These are phyloP conservation scores for Heliopora coerulea DNA, from an alignment of 92 coral and sea anemone genomes.

Conservation along the genomic window DNA sequence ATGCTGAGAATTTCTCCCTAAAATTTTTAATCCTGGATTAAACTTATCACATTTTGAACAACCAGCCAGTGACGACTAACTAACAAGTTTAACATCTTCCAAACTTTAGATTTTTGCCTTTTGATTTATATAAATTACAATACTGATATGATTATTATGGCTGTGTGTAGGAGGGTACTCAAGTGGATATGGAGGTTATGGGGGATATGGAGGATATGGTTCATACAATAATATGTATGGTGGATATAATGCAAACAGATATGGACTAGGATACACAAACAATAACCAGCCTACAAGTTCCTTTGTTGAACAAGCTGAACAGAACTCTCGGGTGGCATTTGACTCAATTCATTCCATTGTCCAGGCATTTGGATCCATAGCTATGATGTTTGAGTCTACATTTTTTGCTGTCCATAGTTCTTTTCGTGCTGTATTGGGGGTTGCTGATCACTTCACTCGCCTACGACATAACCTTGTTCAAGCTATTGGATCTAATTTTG, in stretches of 20 bases:
- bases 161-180: constrained; percentile 61
- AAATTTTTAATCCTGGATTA: no score
- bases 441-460: constrained; percentile 96
- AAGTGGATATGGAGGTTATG: constrained; percentile 63
- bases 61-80: no score
- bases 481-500: constrained; percentile 73
- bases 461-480: constrained; percentile 71
- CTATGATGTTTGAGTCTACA: constrained; percentile 98
- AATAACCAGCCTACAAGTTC: constrained; percentile 59
- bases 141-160: background rate
- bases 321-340: constrained; percentile 86
- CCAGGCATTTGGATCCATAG: constrained; percentile 96
- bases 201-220: constrained; percentile 58
- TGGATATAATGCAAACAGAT: constrained; percentile 53
- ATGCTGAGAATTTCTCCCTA: no score
- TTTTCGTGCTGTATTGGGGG: constrained; percentile 89
- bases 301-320: constrained; percentile 88
- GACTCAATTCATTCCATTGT: constrained; percentile 94
- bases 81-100: no score
- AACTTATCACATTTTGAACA: no score
- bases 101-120: no score
- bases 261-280: constrained; percentile 50
- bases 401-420: constrained; percentile 92
- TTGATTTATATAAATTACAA: no score
- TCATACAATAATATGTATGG: constrained; percentile 70